Base-by-base conservation (phyloP, 2,888 invertebrate species). In the Opisthograptis luteolata region DNA sequence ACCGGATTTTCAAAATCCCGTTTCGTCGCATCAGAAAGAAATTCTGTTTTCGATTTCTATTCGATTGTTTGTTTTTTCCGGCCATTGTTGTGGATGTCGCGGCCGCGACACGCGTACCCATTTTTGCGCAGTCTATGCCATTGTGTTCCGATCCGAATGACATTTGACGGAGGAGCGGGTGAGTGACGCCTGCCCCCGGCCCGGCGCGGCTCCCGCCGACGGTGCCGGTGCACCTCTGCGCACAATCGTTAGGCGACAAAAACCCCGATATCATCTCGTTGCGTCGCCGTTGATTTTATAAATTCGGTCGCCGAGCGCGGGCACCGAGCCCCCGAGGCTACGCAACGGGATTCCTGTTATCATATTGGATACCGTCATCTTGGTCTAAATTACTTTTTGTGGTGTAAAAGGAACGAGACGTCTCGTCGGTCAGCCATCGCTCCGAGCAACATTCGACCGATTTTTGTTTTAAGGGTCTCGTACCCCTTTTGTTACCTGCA, bases 1-100 rank as follows among this genome's bases (percentile, higher is more conserved):
- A 89, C 89, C 87, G 87, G 90, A 88, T 88, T 87, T 86, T 82
- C 85, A 83, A 89, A 90, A 88, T 89, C 88, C 89, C 87, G 88
- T 89, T 89, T 75, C 62, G 76, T 80, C 75, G 85, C 83, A 81
- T 80, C 80, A 76, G 75, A 80, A 87, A 86, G 82, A 87, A 83
- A 81, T 81, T 83, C 79, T 82, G 87, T 89, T 89, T 88, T 90
- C 87, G 86, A 86, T 89, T 89, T 89, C 87, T 87, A 87, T 87
- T 84, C 75, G 80, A 86, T 83, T 87, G 88, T 88, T 90, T 87
- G 85, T 87, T 88, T 88, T 84, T 87, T 87, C 71, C 54, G 60
- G 65, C 81, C 84, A 87, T 88, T 89, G 88, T 88, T 80, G 79
- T 68, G 68, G 69, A 71, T 67, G 80, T 74, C 79, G 79, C 66